Evolutionary conservation across 2,797 vertebrate species (phyloP).

Genomic region (Natrix natrix): DNA sequence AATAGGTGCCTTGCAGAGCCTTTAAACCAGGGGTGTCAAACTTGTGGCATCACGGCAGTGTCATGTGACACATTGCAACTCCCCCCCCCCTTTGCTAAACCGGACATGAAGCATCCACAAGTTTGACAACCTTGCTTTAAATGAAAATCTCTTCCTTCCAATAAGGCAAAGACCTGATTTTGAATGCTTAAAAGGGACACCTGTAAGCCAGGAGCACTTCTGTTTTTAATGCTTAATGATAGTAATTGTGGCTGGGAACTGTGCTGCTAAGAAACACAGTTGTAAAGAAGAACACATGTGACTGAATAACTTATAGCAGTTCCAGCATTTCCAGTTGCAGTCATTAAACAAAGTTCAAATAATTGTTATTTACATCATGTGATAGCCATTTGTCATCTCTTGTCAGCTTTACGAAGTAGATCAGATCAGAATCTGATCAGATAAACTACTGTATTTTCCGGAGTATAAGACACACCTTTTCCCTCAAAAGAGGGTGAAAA

Average conservation of each 20-base stretch:
- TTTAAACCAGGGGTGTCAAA: not conserved
- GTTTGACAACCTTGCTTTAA: not conserved
- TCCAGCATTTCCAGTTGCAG: not conserved
- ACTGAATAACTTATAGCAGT: not conserved
- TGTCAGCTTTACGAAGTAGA: not conserved
- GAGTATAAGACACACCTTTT: too few relatives aligned
- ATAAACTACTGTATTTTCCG: not conserved
- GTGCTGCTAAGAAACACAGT: not conserved
- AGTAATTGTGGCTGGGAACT: not conserved
- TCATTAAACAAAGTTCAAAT: not conserved
- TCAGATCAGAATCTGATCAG: not conserved
- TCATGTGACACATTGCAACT: too few relatives aligned
- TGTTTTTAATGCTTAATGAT: not conserved
- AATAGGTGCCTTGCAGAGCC: not conserved
- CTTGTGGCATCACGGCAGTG: accelerated
- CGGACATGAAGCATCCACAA: too few relatives aligned
- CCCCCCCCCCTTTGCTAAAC: too few relatives aligned
- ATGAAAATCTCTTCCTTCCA: not conserved
- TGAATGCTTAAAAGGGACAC: not conserved
- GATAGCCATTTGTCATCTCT: not conserved
- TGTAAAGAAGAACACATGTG: not conserved
- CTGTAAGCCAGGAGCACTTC: not conserved
- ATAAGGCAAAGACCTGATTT: not conserved
- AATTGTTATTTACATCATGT: not conserved
- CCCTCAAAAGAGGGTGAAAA: too few relatives aligned